Evolutionary conservation across 2,888 invertebrate species (phyloP).

Genomic region (Tinea semifulvella): DNA sequence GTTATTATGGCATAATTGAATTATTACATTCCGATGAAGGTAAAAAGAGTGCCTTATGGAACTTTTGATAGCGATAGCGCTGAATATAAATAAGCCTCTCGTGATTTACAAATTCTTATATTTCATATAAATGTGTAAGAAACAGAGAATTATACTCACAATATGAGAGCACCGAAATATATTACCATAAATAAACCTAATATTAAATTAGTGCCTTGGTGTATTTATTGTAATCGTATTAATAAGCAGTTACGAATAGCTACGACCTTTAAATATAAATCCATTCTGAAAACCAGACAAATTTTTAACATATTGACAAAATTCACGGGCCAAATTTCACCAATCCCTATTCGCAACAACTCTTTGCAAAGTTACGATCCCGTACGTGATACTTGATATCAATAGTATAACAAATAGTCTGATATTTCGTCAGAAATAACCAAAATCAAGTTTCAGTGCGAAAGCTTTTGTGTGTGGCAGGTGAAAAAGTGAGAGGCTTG

Average conservation of each 20-base stretch:
- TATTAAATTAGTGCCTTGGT: no score
- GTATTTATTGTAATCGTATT: no score
- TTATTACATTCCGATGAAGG: constrained; percentile 34
- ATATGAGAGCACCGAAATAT: background rate
- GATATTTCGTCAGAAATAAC: constrained; percentile 67
- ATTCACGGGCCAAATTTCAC: constrained; percentile 52
- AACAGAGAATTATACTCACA: background rate
- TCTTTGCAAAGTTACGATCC: constrained; percentile 51
- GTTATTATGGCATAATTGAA: constrained; percentile 52
- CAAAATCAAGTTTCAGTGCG: constrained; percentile 64
- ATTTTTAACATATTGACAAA: constrained; percentile 58
- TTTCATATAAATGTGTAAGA: background rate
- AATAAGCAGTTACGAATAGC: no score
- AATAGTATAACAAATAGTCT: constrained; percentile 67
- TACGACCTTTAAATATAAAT: background rate
- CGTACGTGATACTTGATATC: constrained; percentile 59
- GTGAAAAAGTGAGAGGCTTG: constrained; percentile 65
- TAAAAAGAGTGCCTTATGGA: constrained; percentile 10
- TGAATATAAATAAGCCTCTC: constrained; percentile 2
- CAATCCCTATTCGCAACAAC: constrained; percentile 61
- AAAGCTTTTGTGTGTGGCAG: constrained; percentile 66
- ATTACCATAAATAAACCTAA: no score
- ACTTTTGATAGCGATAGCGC: background rate
- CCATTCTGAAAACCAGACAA: constrained; percentile 7
- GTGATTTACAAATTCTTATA: background rate